These are phyloP conservation scores for Coregonus sp. DNA, from an alignment of 2,797 vertebrate species.

Conservation along the genomic window DNA sequence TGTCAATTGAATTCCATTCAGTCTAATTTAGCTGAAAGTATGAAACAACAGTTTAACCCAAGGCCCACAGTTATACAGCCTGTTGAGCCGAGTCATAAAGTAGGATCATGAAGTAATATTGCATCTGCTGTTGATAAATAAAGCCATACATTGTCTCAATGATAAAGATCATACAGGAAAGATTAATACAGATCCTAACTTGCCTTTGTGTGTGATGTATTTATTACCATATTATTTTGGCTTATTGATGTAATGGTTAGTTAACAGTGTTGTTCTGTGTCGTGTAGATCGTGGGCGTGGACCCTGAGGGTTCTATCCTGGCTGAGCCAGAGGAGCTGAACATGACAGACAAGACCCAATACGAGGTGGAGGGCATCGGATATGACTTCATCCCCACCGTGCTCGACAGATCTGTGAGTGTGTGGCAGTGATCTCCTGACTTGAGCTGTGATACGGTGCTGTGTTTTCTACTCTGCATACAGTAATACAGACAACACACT, in stretches of 20 bases:
- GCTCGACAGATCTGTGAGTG: slow-evolving; percentile 88
- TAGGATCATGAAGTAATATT: no score
- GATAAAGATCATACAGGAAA: no score
- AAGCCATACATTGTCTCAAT: no score
- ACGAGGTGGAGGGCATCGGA: slow-evolving; percentile 96
- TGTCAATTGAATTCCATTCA: not conserved
- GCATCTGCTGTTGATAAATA: no score
- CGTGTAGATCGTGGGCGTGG: slow-evolving; percentile 88
- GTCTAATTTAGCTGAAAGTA: not conserved
- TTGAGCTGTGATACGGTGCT: no score
- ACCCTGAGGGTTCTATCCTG: slow-evolving; percentile 93
- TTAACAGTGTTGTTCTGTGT: not conserved
- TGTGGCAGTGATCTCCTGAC: not conserved
- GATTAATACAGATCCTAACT: no score
- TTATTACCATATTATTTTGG: not conserved
- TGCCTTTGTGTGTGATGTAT: not conserved
- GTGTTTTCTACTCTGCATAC: not conserved
- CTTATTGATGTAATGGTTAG: not conserved
- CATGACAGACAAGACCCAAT: slow-evolving; percentile 84
- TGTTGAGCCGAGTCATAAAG: no score
- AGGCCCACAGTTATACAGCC: not conserved
- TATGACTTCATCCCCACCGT: slow-evolving; percentile 97
- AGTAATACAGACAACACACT: not conserved
- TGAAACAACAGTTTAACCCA: not conserved
- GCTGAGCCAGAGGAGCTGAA: slow-evolving; percentile 89